Evolutionary conservation across 2,888 invertebrate genomes (phyloP).

Genomic region (Ophion slaviceki): DNA sequence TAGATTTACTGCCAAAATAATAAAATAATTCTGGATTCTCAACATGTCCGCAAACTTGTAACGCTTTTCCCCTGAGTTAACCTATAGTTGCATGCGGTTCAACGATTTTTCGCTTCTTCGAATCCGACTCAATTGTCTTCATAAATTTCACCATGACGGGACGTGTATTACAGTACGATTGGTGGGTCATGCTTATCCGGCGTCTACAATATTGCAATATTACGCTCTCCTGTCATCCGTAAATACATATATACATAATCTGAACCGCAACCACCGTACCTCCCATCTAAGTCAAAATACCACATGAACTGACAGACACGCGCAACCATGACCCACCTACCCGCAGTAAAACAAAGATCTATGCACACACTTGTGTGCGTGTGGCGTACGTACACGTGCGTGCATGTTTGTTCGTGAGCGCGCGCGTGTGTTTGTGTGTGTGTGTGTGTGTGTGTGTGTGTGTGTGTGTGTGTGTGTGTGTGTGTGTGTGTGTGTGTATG

Average conservation of each 20-base stretch:
- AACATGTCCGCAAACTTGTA: not conserved
- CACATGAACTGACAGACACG: conserved; percentile 58
- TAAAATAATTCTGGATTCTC: not conserved
- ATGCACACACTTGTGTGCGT: conserved; percentile 15
- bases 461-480: no score
- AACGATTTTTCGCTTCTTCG: not conserved
- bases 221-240: conserved; percentile 37
- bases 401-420: no score
- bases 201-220: conserved; percentile 41
- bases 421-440: no score
- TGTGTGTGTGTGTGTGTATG: no score
- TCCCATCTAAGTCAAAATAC: conserved; percentile 44
- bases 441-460: no score
- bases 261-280: conserved; percentile 42
- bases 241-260: conserved; percentile 20
- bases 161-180: not conserved
- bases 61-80: not conserved
- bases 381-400: not conserved
- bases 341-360: conserved; percentile 55
- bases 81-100: not conserved
- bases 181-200: not conserved
- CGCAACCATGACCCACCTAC: conserved; percentile 55
- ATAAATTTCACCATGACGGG: not conserved
- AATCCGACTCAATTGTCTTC: not conserved
- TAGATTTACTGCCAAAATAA: not conserved